Evolutionary conservation across 2,113 vertebrate species (phyloP).

Genomic region (Bubo blakistoni): DNA sequence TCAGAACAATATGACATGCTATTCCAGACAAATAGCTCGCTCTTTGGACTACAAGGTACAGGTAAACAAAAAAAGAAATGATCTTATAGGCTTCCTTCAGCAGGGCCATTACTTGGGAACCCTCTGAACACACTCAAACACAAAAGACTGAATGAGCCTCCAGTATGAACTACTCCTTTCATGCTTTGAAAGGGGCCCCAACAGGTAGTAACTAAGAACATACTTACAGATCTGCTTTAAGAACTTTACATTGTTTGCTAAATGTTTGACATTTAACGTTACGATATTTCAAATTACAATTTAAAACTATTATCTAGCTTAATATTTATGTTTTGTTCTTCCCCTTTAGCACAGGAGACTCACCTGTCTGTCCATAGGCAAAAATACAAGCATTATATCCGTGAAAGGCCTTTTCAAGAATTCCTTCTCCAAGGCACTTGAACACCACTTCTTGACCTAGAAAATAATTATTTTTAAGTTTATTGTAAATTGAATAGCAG

Average conservation of each 20-base stretch:
- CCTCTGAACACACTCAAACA: background rate
- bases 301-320: background rate
- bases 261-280: background rate
- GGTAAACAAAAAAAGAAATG: background rate
- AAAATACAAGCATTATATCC: slow-evolving; percentile 99
- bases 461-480: slow-evolving; percentile 37
- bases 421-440: slow-evolving; percentile 98
- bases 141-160: background rate
- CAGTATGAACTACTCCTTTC: background rate
- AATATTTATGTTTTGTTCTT: background rate
- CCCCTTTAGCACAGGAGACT: background rate
- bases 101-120: background rate
- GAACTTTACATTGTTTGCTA: background rate
- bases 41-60: background rate
- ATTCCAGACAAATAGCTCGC: background rate
- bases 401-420: slow-evolving; percentile 99
- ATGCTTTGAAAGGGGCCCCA: background rate
- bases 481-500: background rate
- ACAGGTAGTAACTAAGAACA: background rate
- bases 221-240: background rate
- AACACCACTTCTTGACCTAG: slow-evolving; percentile 98
- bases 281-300: background rate
- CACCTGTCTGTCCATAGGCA: slow-evolving; percentile 99
- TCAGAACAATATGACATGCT: background rate
- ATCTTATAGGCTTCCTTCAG: background rate